Conservation (phyloP, 2,888 invertebrate species). For the Punctoribates punctum region DNA sequence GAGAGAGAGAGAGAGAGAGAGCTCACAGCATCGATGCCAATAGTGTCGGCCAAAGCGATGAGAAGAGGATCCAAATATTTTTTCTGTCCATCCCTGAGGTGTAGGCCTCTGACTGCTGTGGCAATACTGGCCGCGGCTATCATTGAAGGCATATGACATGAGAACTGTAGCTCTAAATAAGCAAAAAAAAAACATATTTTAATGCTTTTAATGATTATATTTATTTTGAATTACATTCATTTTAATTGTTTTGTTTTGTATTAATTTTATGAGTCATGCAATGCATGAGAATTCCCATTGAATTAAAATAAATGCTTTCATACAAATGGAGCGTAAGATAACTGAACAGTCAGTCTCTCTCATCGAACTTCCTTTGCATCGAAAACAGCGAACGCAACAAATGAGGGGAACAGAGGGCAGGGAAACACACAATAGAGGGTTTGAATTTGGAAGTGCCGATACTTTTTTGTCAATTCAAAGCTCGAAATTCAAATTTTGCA, state of each 20-base stretch:
- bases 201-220: neutral
- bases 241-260: constrained; percentile 19
- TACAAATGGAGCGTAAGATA: constrained; percentile 10
- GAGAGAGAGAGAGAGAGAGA: too few species aligned
- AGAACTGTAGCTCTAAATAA: constrained; percentile 38
- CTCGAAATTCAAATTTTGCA: constrained; percentile 6
- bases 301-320: neutral
- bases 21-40: constrained; percentile 12
- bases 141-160: constrained; percentile 43
- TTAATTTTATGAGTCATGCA: neutral
- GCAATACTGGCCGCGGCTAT: constrained; percentile 46
- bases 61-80: neutral
- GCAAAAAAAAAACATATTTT: neutral
- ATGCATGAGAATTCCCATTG: neutral
- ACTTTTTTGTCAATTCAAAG: neutral
- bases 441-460: neutral
- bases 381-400: too few species aligned
- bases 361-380: neutral
- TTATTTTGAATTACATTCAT: neutral
- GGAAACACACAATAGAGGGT: neutral
- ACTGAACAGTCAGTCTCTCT: constrained; percentile 5
- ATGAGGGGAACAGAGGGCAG: neutral
- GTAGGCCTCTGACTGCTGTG: constrained; percentile 57
- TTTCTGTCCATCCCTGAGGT: neutral
- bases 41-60: neutral